Conservation (phyloP, 2,888 invertebrate species). For the Arge pagana region DNA sequence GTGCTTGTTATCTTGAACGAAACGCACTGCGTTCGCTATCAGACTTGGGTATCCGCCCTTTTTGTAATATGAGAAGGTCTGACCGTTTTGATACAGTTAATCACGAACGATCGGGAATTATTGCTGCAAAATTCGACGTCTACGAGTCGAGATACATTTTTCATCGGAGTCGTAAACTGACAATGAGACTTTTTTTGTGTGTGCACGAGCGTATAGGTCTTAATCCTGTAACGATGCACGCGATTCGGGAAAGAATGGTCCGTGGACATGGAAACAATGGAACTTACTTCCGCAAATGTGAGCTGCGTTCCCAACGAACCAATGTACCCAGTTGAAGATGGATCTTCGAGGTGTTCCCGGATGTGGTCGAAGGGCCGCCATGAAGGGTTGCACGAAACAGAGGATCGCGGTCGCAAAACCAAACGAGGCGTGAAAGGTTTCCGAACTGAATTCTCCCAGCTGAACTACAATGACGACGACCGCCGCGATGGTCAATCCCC, state of each 20-base stretch:
- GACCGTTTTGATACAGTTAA: no score
- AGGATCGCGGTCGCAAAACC: conserved; percentile 78
- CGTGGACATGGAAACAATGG: neutral
- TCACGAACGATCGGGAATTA: no score
- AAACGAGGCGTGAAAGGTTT: conserved; percentile 82
- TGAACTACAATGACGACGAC: conserved; percentile 84
- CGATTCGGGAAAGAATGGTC: neutral
- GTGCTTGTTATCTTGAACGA: no score
- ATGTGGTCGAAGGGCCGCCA: conserved; percentile 83
- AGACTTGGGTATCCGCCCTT: no score
- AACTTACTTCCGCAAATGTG: conserved; percentile 85
- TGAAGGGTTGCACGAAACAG: conserved; percentile 86
- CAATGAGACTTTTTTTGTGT: no score
- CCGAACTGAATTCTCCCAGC: conserved; percentile 73
- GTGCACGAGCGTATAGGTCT: no score
- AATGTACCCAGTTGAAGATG: conserved; percentile 91
- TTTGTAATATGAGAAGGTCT: no score
- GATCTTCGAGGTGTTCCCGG: conserved; percentile 79
- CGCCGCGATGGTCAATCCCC: conserved; percentile 77
- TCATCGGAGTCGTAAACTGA: no score
- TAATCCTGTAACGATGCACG: no score
- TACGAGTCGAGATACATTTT: no score
- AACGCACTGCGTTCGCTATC: no score
- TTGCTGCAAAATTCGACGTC: no score
- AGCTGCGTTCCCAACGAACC: conserved; percentile 85